A percentile compares a stretch with the other conserved stretches of the same genome.
These are phyloP conservation scores for Acanthosepion lycidas DNA, from an alignment of 2,888 invertebrate species.

Conservation along the genomic window DNA sequence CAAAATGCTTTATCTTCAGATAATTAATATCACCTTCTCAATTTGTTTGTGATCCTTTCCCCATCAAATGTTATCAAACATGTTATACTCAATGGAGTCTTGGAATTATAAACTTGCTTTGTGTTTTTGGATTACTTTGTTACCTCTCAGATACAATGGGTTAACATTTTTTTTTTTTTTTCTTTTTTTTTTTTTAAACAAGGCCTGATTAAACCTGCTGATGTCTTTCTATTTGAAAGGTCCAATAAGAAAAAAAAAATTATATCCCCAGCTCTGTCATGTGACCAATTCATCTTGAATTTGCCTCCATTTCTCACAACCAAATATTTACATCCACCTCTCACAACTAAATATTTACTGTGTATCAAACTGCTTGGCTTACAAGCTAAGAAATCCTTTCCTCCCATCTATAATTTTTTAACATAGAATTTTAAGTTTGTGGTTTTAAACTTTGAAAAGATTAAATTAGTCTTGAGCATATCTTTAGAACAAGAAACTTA, in stretches of 20 bases:
- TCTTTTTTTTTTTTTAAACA: too few species aligned
- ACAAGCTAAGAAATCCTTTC: too few species aligned
- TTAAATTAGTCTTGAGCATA: too few species aligned
- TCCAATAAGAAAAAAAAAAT: neutral
- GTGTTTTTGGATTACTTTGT: neutral
- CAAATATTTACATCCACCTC: neutral
- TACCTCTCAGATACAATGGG: neutral
- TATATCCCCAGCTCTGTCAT: neutral
- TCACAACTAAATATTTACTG: neutral
- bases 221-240: neutral
- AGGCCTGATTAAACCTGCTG: neutral
- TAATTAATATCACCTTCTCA: neutral
- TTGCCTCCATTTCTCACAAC: neutral
- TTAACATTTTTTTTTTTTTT: neutral
- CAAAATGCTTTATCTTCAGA: neutral
- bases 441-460: too few species aligned
- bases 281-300: neutral
- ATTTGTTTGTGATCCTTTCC: neutral
- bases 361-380: too few species aligned
- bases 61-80: neutral
- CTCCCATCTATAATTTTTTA: too few species aligned
- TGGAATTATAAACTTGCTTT: neutral
- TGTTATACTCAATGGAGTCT: neutral
- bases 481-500: too few species aligned
- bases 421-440: too few species aligned